Evolutionary conservation across 2,888 invertebrate genomes (phyloP), one percentile per base, ranked within the genome.

Genomic region (Aradus depressus): DNA sequence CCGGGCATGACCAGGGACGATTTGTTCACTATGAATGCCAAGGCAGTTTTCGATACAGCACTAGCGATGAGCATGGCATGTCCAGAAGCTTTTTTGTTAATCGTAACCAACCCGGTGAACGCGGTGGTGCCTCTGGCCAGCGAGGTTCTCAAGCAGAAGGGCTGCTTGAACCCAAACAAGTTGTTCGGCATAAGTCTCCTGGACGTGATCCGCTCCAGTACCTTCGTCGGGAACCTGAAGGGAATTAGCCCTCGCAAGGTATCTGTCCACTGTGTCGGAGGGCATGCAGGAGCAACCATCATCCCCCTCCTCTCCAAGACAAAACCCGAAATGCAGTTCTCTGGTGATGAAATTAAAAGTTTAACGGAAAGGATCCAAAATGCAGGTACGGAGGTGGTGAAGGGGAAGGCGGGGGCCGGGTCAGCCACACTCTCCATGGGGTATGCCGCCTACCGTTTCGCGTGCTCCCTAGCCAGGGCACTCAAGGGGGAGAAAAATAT

Each of bases 1-100:
- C 98, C 98, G 14, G 97, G 97, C 67, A 97, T 97, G 97, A 92
- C 92, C 41, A 79, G 97, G 61, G 97, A 98, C 70, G 98, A 98
- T 72, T 76, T 98, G 49, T 98, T 97, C 76, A 95, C 95, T 72
- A 92, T 91, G 2, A 98, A 98, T 67, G 97, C 97, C n/a, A 85
- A 89, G 21, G 95, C 98, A 63, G 93, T 97, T 4, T 77, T 87
- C 42, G 90, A 93, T 69, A 75, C 98, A 58, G 83, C 84, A 5
- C 70, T 73, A 49, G 84, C 81, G 26, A 75, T 84, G 61, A 87
- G 93, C 5, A 76, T 86, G 68, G 79, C 77, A 62, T 80, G 90
- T 39, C 97, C 97, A 38, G 87, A 92, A 65, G 96, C 97, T 35
- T 76, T 95, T 57, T 71, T 98, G 59, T 90, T 88, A 53, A 93